A percentile compares a stretch with the other conserved stretches of the same genome.
Conservation (phyloP, 1,140 invertebrate species). For the Phthorimaea operculella region DNA sequence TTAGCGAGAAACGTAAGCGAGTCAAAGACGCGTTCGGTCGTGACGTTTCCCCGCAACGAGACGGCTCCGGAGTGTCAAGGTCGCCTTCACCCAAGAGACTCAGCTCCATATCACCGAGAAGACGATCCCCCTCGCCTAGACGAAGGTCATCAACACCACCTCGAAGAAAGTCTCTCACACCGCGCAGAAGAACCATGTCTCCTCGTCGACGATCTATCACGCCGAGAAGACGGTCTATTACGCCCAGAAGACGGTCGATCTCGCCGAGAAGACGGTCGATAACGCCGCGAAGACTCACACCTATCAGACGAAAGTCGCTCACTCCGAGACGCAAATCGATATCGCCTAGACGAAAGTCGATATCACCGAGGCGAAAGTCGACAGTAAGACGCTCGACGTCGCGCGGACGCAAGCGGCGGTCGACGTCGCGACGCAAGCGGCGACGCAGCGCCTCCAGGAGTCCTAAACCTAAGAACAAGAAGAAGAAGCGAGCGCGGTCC, state of each 20-base stretch:
- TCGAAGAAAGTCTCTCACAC: neutral
- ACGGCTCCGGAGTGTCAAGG: conserved; percentile 19
- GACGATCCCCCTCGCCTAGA: neutral
- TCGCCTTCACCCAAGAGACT: conserved; percentile 21
- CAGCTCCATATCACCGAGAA: conserved; percentile 17
- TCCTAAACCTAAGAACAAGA: conserved; percentile 32
- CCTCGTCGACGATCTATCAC: neutral
- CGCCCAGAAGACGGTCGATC: neutral
- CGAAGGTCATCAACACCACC: neutral
- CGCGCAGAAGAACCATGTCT: neutral
- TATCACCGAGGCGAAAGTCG: too few relatives aligned
- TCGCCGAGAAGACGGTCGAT: neutral
- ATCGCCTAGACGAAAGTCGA: conserved; percentile 15
- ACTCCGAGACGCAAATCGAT: conserved; percentile 1
- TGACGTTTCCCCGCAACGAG: conserved; percentile 68
- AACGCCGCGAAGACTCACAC: neutral
- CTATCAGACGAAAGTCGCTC: neutral
- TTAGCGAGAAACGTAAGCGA: conserved; percentile 76
- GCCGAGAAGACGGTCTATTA: neutral
- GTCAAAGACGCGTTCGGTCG: conserved; percentile 83
- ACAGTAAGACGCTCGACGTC: conserved; percentile 33
- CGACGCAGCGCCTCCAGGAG: conserved; percentile 26
- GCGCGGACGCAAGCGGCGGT: conserved; percentile 35
- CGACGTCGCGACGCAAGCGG: too few relatives aligned
- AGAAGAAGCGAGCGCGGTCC: conserved; percentile 43